A percentile compares a stretch with the other conserved stretches of the same genome.
These are phyloP conservation scores for Panagrolaimus sp. DNA, from an alignment of 1,140 invertebrate genomes.

Conservation along the genomic window DNA sequence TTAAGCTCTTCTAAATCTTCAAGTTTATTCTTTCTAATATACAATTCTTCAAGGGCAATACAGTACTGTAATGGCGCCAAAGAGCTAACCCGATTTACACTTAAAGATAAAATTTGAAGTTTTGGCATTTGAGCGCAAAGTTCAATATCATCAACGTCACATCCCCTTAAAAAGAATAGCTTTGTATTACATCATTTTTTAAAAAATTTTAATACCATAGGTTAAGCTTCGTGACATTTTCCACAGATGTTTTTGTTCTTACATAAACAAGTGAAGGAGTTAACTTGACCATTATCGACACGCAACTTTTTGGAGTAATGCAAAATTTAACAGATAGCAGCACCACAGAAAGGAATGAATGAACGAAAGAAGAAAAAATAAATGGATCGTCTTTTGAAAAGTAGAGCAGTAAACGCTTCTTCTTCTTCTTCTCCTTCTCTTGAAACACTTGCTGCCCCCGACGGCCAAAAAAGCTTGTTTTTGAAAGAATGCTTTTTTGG, in stretches of 20 bases:
- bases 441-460: slow-evolving; percentile 16
- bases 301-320: not conserved
- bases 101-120: slow-evolving; percentile 40
- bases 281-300: slow-evolving; percentile 37
- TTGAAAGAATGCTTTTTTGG: no score
- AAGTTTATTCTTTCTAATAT: slow-evolving; percentile 40
- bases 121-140: slow-evolving; percentile 42
- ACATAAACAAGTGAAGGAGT: slow-evolving; percentile 38
- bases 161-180: slow-evolving; percentile 38
- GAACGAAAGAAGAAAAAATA: not conserved
- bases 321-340: not conserved
- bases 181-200: not conserved
- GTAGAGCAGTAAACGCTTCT: not conserved
- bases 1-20: slow-evolving; percentile 35
- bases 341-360: not conserved
- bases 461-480: no score
- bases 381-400: not conserved
- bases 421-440: not conserved
- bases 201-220: slow-evolving; percentile 31
- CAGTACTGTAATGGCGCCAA: slow-evolving; percentile 38
- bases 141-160: slow-evolving; percentile 44
- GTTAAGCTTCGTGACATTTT: slow-evolving; percentile 40
- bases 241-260: slow-evolving; percentile 37
- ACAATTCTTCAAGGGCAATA: slow-evolving; percentile 39
- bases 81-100: slow-evolving; percentile 34